Conservation (phyloP, 2,113 vertebrate genomes). For the Naja naja region DNA sequence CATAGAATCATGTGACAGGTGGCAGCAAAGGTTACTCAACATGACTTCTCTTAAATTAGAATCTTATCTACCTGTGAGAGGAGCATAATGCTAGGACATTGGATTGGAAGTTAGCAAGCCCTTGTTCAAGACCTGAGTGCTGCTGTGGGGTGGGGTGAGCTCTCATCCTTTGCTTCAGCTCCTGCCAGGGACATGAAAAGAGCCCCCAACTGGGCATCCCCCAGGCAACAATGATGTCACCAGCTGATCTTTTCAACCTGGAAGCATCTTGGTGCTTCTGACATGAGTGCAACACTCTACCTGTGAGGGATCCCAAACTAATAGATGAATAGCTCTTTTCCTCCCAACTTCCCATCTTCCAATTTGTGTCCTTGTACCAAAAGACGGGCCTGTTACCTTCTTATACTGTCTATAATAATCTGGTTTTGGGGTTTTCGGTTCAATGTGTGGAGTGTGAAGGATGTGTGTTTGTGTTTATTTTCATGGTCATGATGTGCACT, state of each 20-base stretch:
- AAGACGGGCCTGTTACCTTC: background rate
- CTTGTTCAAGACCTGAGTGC: background rate
- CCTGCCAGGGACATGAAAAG: background rate
- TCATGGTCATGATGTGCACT: too few relatives aligned
- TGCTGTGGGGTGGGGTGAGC: background rate
- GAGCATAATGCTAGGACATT: background rate
- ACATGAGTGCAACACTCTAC: background rate
- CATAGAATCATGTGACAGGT: background rate
- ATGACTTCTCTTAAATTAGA: background rate
- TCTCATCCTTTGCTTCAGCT: background rate
- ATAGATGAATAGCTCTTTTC: background rate
- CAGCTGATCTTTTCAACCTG: background rate
- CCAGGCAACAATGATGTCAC: background rate
- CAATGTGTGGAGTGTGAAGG: too few relatives aligned
- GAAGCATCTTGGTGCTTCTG: background rate
- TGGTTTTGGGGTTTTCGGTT: background rate
- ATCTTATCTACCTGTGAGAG: background rate
- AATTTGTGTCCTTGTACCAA: background rate
- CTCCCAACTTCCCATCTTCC: background rate
- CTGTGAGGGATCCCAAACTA: background rate
- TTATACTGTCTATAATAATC: background rate
- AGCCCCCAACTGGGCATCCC: background rate
- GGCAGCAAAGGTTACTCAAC: background rate
- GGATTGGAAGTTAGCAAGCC: background rate
- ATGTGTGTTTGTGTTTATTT: too few relatives aligned